Evolutionary conservation across 2,797 vertebrate genomes (phyloP).

Genomic region (Hoplostethus atlanticus): DNA sequence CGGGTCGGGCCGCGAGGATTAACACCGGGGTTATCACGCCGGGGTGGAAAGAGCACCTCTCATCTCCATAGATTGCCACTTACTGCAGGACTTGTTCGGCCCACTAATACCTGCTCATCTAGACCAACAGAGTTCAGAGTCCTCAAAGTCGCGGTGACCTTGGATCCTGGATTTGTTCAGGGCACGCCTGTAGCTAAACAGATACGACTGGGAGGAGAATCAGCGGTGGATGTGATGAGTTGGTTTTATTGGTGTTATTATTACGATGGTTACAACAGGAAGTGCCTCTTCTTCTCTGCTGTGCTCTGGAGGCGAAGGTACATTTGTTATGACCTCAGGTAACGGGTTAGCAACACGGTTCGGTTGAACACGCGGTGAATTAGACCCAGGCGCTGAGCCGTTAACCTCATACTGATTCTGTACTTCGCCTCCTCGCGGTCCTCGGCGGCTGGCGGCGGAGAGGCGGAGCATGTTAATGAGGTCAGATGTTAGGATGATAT

Average conservation of each 20-base stretch:
- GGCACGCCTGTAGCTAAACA: constrained; percentile 21
- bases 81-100: constrained; percentile 18
- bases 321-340: constrained; percentile 8
- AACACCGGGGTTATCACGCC: constrained; percentile 65
- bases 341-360: constrained; percentile 33
- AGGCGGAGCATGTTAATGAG: constrained; percentile 40
- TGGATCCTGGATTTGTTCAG: constrained; percentile 21
- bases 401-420: constrained; percentile 60
- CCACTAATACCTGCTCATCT: constrained; percentile 46
- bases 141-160: constrained; percentile 49
- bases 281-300: too few relatives aligned
- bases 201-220: neutral
- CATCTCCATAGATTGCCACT: constrained; percentile 74
- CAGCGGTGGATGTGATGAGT: too few relatives aligned
- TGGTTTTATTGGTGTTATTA: too few relatives aligned
- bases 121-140: constrained; percentile 23
- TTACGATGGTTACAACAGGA: too few relatives aligned
- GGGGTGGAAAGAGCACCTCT: constrained; percentile 66
- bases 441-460: constrained; percentile 30
- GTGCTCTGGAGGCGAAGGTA: neutral
- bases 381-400: constrained; percentile 27
- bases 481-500: constrained; percentile 25
- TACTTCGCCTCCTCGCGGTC: constrained; percentile 13
- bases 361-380: constrained; percentile 50
- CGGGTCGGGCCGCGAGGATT: constrained; percentile 64